Base-by-base conservation (phyloP, 2,888 invertebrate genomes). In the Nomada fabriciana region DNA sequence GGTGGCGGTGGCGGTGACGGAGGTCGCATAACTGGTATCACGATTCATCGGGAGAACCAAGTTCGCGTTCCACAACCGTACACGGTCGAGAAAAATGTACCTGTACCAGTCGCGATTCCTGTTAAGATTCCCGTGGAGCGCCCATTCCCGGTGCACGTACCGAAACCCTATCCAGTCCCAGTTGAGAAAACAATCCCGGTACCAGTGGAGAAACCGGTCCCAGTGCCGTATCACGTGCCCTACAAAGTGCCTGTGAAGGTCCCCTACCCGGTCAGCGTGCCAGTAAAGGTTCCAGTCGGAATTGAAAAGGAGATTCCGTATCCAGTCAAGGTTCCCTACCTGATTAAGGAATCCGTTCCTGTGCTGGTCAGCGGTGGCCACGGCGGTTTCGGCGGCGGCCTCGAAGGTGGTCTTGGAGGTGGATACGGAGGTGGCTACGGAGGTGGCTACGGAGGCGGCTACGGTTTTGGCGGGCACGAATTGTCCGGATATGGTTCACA, bases 21-120 rank as follows among this genome's bases (percentile, higher is more conserved):
- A 7, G 92, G 90, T 59, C 90, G 86, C 52, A 92, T 93, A 53
- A 90, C 92, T 11, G 89, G 89, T 9, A 91, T 93, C 82, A 93
- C 93, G 53, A 93, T 93, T 68, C 92, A 92, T 59, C 87, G 90
- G 3, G 93, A 93, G 83, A 91, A 92, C 13, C 82, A 88, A 69
- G 92, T 93, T 13, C 89, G 91, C 2, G 90, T 92, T 0, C 93
- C 93, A 10, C 90, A 90, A 1, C 93, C 93, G 4, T 93, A 93
- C 78, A 83, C 91, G 5, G 93, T 93, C 3, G 92, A 93, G 80
- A 91, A 84, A 55, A 86, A 89, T 4, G 79, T 92, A 18, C 91
- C 91, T 0, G 93, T 92, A 13, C 92, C 93, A 0, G 89, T 89
- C 68, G 81, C 91, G 1, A 92, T 93, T 13, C 92, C 85, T 29